phyloP scores from a whole-genome alignment of 2,888 invertebrate genomes.

The Rhingia campestris region DNA sequence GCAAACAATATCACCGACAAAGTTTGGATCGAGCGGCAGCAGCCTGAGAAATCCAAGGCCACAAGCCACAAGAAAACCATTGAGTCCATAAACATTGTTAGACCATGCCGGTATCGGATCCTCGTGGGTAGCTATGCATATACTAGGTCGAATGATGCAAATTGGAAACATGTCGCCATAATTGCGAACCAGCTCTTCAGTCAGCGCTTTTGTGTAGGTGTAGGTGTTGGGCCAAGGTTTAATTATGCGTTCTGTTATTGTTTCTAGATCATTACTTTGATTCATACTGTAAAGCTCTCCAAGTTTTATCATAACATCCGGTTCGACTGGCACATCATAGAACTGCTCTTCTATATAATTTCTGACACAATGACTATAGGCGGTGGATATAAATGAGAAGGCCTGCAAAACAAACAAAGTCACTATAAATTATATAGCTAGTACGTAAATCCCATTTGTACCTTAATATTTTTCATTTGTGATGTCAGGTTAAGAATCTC shows the following conservation, averaged over 20 bases:
- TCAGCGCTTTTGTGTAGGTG: conserved; percentile 76
- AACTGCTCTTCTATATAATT: conserved; percentile 75
- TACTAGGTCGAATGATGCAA: conserved; percentile 76
- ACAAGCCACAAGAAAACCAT: conserved; percentile 74
- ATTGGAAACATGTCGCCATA: conserved; percentile 72
- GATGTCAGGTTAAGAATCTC: conserved; percentile 75
- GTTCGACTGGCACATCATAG: conserved; percentile 75
- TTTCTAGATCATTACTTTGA: conserved; percentile 49
- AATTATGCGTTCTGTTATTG: conserved; percentile 74
- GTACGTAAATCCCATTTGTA: conserved; percentile 4
- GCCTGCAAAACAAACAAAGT: conserved; percentile 61
- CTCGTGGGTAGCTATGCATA: conserved; percentile 76
- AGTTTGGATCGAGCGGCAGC: conserved; percentile 25
- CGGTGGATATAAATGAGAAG: conserved; percentile 77
- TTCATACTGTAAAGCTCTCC: conserved; percentile 55
- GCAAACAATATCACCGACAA: conserved; percentile 75
- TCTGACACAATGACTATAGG: conserved; percentile 75
- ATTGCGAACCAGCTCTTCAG: conserved; percentile 76
- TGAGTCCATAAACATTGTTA: conserved; percentile 75
- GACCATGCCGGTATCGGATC: conserved; percentile 77
- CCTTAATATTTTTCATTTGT: conserved; percentile 75
- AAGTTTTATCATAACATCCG: conserved; percentile 75
- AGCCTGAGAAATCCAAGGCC: conserved; percentile 76
- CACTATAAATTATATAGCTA: neutral
- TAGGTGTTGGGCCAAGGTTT: conserved; percentile 77